A percentile compares a stretch with the other conserved stretches of the same genome.
Conservation (phyloP, 2,797 vertebrate species). For the Anguilla marmorata region DNA sequence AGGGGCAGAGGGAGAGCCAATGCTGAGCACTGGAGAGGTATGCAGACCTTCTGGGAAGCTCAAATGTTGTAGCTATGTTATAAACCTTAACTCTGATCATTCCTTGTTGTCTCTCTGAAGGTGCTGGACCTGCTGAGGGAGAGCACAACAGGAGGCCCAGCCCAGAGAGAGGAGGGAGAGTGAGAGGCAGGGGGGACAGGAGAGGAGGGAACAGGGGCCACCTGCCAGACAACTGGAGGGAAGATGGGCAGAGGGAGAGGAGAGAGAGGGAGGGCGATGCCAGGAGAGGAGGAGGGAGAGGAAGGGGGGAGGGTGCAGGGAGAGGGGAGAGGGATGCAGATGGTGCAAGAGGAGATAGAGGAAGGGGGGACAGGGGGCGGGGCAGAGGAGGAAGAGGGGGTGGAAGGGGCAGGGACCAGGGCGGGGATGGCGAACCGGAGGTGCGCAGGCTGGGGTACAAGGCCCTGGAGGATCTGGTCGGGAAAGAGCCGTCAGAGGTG, state of each 20-base stretch:
- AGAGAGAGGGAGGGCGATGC: conserved; percentile 12
- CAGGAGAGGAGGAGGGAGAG: conserved; percentile 17
- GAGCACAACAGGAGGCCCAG: conserved; percentile 32
- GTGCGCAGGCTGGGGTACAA: conserved; percentile 71
- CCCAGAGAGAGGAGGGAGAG: conserved; percentile 25
- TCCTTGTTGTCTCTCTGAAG: conserved; percentile 30
- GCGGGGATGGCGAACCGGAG: conserved; percentile 40
- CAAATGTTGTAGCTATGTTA: background rate
- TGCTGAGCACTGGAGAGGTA: conserved; percentile 45
- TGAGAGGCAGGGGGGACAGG: conserved; percentile 33
- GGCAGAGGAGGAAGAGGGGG: conserved; percentile 32
- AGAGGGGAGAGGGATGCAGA: background rate
- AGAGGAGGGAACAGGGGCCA: conserved; percentile 10
- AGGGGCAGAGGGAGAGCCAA: conserved; percentile 42
- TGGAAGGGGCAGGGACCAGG: conserved; percentile 29
- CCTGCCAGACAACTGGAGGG: no score
- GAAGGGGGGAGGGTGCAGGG: conserved; percentile 8
- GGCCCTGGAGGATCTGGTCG: conserved; percentile 75
- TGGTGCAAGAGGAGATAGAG: conserved; percentile 18
- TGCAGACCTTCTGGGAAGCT: background rate
- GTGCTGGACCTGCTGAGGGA: conserved; percentile 38
- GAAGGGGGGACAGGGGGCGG: conserved; percentile 26
- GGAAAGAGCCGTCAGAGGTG: conserved; percentile 79
- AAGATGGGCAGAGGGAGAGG: conserved; percentile 13
- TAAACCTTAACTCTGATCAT: background rate